Base-by-base conservation (phyloP, 2,113 vertebrate genomes). In the Leptocoma aspasia region DNA sequence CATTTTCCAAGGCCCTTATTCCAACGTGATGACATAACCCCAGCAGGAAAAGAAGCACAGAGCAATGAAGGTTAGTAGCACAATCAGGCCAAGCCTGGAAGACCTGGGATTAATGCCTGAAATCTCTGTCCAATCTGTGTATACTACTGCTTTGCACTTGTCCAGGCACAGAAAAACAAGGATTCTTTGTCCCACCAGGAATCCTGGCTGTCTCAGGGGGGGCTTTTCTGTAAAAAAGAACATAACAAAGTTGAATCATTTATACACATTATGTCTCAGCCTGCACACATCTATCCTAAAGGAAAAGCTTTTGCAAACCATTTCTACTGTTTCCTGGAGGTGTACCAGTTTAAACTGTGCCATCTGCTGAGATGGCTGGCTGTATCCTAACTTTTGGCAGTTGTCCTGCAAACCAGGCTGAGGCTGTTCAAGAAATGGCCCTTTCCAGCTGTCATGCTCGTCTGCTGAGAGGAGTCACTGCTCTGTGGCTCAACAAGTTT, bases 11-110 rank as follows among this genome's bases (percentile, higher is more conserved):
- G 50, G 75, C 60, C 31, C 15, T 87, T 69, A 76, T 73, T 80
- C 66, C 75, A 66, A 16, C 0, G 0, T 0, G 4, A 59, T 91
- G 65, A 83, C 44, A 63, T 44, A 88, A 83, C 31, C 28, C 45
- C 37, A 57, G 42, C 8, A 85, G 82, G 66, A 85, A 19, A 53
- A 75, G 49, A 54, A 85, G 72, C 54, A 69, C 0, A 2, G 28
- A 63, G 52, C 5, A 28, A 73, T 65, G 70, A 68, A 69, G 6
- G 53, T 79, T 75, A 45, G 53, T 31, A 87, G 70, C 73, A 82
- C 49, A 75, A 89, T 45, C 35, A 39, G 59, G 69, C 69, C 47
- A 86, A 71, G 47, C 47, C 69, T 94, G 72, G 77, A 81, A 86
- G 52, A 60, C 10, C 35, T 63, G 23, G 64, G 56, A 86, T 82